A percentile compares a stretch with the other conserved stretches of the same genome.
These are phyloP conservation scores for Lutjanus argentimaculatus DNA, from an alignment of 2,797 vertebrate species.

Conservation along the genomic window DNA sequence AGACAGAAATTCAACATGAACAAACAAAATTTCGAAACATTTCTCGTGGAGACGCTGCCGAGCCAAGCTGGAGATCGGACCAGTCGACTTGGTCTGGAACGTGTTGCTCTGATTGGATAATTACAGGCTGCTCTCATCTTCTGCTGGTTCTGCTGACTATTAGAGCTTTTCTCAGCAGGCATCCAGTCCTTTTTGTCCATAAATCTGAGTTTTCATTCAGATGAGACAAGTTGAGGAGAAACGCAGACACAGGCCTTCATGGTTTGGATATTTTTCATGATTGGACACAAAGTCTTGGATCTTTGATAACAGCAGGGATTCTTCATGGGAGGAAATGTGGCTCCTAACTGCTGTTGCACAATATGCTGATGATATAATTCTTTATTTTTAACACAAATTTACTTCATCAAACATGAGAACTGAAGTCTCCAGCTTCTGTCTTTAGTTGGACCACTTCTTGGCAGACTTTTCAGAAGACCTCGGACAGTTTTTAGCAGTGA, in stretches of 20 bases:
- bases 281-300: neutral
- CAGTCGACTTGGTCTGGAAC: neutral
- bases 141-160: neutral
- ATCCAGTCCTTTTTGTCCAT: neutral
- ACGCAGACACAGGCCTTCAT: neutral
- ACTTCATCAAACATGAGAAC: neutral
- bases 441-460: neutral
- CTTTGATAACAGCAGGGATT: neutral
- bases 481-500: neutral
- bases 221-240: too few relatives aligned
- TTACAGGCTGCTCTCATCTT: neutral
- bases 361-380: too few relatives aligned
- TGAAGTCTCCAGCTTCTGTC: neutral
- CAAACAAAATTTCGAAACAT: neutral
- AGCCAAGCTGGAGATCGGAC: neutral
- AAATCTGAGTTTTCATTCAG: neutral
- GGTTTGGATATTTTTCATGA: neutral
- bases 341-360: neutral
- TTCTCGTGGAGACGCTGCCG: neutral
- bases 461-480: neutral
- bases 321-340: slow-evolving; percentile 27
- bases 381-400: neutral
- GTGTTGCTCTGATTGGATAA: slow-evolving; percentile 17
- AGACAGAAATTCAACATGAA: neutral
- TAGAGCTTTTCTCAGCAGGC: neutral